Evolutionary conservation across 2,797 vertebrate species (phyloP), one percentile per base, ranked within the genome.

Genomic region (Enteromius afrohamiltoni): DNA sequence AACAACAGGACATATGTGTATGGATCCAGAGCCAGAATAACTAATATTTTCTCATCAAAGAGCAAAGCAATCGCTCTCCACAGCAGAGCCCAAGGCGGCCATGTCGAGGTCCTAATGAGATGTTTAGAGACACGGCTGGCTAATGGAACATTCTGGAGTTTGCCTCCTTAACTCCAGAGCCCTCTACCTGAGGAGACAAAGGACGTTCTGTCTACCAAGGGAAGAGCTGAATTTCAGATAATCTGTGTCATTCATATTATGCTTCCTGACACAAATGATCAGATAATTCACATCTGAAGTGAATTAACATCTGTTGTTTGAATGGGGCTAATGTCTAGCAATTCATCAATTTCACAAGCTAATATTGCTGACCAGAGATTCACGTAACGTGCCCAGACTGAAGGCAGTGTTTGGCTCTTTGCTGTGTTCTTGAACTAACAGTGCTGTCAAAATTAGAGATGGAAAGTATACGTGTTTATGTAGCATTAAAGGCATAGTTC

Each of bases 281-380:
- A 92, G 94, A 95, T 95, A 94, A 95, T 93, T 93, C 92, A 91
- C 92, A 92, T 92, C 89, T 92, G 90, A 93, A 94, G 90, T 91
- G 91, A 93, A 94, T 95, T 93, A 94, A 94, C 95, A 95, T 94
- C 93, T 95, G 95, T 93, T 95, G 93, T 95, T 93, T 93, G 92
- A 94, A 94, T 87, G 91, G 88, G 90, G 89, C 90, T 94, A 94
- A 95, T 94, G 94, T 93, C 87, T 89, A 87, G 88, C 91, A 90
- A 95, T 95, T 94, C 92, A 95, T 95, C 94, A 95, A 89, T 90
- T 94, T 94, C 93, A 93, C 91, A 86, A 86, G 86, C 87, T 92
- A 87, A 91, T 85, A 87, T 87, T 88, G 85, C 90, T 94, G 94
- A 95, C 93, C 94, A 91, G 87, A 92, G 89, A 89, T 89, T 87